These are phyloP conservation scores for Mesitornis unicolor DNA, from an alignment of 2,113 vertebrate species.

Conservation along the genomic window DNA sequence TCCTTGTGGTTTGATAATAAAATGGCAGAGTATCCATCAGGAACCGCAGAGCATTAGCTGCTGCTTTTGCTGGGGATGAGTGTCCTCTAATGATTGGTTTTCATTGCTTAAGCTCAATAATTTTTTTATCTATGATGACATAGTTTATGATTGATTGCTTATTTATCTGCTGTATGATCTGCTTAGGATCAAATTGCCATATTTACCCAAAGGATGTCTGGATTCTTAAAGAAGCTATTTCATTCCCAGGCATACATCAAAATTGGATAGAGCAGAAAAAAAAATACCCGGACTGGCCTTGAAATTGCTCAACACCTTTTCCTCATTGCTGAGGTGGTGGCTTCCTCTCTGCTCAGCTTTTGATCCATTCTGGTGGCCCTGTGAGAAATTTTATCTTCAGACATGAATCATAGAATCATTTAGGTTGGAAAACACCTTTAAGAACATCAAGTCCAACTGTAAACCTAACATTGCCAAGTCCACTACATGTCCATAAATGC, in stretches of 20 bases:
- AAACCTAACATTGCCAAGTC: too few species aligned
- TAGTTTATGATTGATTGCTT: not conserved
- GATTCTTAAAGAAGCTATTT: not conserved
- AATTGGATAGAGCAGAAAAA: not conserved
- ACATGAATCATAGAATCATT: too few species aligned
- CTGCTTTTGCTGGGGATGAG: slow-evolving; percentile 8
- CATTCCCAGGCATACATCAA: not conserved
- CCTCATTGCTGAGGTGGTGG: fast-evolving
- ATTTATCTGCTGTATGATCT: not conserved
- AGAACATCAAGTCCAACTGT: too few species aligned
- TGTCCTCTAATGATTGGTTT: slow-evolving; percentile 41
- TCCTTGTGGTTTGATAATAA: slow-evolving; percentile 52
- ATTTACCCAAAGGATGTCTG: not conserved
- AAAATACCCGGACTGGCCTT: too few species aligned
- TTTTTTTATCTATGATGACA: slow-evolving; percentile 15
- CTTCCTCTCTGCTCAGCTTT: not conserved
- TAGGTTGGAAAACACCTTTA: too few species aligned
- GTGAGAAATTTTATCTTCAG: not conserved
- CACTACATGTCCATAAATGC: too few species aligned
- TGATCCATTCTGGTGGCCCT: not conserved
- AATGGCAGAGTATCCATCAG: slow-evolving; percentile 9
- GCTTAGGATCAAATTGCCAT: not conserved
- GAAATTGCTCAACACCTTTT: not conserved
- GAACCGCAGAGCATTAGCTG: slow-evolving; percentile 15
- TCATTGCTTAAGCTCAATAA: slow-evolving; percentile 4